These are phyloP conservation scores for Drosophila trichaetosa DNA, from an alignment of 2,888 invertebrate genomes.

Conservation along the genomic window DNA sequence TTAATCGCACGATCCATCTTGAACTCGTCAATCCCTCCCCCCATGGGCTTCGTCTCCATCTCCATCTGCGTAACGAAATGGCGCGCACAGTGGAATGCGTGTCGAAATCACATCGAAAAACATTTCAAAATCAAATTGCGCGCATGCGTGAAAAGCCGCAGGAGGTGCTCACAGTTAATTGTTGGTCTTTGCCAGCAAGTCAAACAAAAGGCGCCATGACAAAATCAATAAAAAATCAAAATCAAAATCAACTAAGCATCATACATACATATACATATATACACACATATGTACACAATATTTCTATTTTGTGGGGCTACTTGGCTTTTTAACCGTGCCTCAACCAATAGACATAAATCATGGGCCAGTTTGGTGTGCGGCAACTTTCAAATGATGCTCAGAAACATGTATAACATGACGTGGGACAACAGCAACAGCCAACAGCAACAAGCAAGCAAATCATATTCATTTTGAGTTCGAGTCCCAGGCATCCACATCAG, in stretches of 20 bases:
- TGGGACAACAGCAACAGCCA: constrained; percentile 59
- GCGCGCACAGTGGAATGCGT: constrained; percentile 70
- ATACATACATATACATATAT: neutral
- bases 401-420: constrained; percentile 74
- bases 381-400: constrained; percentile 68
- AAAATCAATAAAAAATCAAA: constrained; percentile 60
- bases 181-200: constrained; percentile 27
- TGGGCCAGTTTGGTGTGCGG: constrained; percentile 66
- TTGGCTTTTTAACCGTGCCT: constrained; percentile 55
- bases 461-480: constrained; percentile 45
- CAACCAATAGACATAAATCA: constrained; percentile 73
- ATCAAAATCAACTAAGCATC: constrained; percentile 26
- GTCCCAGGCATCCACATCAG: constrained; percentile 50
- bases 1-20: constrained; percentile 58
- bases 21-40: constrained; percentile 50
- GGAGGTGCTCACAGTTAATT: constrained; percentile 58
- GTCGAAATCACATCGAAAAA: constrained; percentile 51
- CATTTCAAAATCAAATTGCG: constrained; percentile 58
- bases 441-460: constrained; percentile 27
- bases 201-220: constrained; percentile 53
- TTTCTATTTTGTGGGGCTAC: constrained; percentile 55
- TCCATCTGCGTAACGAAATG: constrained; percentile 66
- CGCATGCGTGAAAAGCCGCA: constrained; percentile 75
- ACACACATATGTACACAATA: constrained; percentile 12
- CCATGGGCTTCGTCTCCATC: constrained; percentile 7